Evolutionary conservation across 2,113 vertebrate genomes (phyloP).

Genomic region (Vombatus ursinus): DNA sequence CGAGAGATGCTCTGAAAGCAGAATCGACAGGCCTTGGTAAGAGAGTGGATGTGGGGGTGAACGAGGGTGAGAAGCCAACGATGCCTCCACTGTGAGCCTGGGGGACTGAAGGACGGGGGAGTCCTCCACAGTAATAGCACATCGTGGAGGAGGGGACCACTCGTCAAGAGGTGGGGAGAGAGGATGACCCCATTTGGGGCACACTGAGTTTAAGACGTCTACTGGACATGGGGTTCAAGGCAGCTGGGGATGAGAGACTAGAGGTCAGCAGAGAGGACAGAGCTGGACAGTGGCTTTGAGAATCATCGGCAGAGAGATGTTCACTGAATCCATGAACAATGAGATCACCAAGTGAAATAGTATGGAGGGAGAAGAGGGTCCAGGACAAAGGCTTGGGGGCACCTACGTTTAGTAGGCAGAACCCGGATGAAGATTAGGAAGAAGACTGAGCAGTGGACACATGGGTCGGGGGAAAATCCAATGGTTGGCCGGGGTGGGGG

Average conservation of each 20-base stretch:
- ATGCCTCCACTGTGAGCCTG: not conserved
- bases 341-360: no score
- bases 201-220: not conserved
- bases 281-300: not conserved
- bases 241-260: not conserved
- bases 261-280: not conserved
- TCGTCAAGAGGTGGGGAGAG: not conserved
- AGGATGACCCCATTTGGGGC: not conserved
- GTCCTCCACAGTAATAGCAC: not conserved
- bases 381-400: no score
- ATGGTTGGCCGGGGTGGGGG: no score
- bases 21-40: no score
- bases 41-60: not conserved
- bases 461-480: no score
- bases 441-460: no score
- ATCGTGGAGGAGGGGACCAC: not conserved
- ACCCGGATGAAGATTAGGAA: no score
- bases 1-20: no score
- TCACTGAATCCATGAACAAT: not conserved
- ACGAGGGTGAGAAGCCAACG: not conserved
- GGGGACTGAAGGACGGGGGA: no score
- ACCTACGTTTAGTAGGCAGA: no score
- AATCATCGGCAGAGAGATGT: not conserved
- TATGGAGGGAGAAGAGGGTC: no score
- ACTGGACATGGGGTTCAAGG: not conserved